Conservation (phyloP, 2,888 invertebrate genomes). For the Acronicta aceris region DNA sequence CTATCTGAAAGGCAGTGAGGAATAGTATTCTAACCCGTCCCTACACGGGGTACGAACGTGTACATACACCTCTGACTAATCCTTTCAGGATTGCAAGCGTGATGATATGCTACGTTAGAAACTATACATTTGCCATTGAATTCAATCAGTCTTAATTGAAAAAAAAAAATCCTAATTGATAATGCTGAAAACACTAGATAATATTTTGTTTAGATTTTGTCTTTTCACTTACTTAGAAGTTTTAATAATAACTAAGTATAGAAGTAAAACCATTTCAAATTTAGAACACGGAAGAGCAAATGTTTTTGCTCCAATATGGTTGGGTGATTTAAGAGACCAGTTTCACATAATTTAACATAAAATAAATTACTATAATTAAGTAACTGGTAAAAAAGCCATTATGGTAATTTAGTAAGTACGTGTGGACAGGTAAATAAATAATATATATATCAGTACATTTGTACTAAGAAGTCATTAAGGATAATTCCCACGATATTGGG, state of each 20-base stretch:
- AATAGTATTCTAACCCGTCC: no score
- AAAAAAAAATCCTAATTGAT: no score
- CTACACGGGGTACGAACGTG: no score
- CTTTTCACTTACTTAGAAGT: neutral
- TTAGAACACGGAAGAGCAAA: conserved; percentile 44
- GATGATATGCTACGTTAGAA: no score
- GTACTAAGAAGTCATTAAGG: neutral
- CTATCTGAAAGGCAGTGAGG: no score
- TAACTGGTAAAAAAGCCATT: neutral
- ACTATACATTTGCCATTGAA: no score
- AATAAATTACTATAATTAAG: conserved; percentile 3
- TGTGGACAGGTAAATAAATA: neutral
- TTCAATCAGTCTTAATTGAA: no score
- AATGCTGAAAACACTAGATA: no score
- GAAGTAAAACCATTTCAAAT: conserved; percentile 8
- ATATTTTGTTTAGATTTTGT: no score
- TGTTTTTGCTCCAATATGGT: conserved; percentile 35
- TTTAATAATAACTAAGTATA: no score
- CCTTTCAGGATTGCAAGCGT: no score
- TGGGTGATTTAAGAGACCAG: conserved; percentile 19
- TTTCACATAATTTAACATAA: conserved; percentile 13
- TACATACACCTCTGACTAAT: no score
- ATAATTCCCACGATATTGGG: neutral
- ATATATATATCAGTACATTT: neutral
- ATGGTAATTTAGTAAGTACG: conserved; percentile 7